These are phyloP conservation scores for Hemaris fuciformis DNA, from an alignment of 2,888 invertebrate species.

Conservation along the genomic window DNA sequence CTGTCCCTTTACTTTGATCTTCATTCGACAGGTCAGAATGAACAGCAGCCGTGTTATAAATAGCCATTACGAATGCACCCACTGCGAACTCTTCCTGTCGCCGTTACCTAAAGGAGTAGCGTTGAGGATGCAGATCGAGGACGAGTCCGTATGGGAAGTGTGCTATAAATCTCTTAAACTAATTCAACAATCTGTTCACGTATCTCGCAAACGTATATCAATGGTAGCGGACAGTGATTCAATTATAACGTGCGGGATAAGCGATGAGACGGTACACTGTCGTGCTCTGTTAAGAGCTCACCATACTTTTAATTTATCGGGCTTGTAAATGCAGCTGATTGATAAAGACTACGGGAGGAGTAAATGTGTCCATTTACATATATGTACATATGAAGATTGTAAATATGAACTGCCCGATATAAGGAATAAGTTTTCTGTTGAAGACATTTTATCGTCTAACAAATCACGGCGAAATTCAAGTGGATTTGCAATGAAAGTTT, in stretches of 20 bases:
- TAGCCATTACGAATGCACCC: background rate
- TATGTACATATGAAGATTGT: too few relatives aligned
- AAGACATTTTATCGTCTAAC: too few relatives aligned
- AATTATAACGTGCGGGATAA: slow-evolving; percentile 32
- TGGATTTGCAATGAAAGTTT: too few relatives aligned
- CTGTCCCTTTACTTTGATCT: background rate
- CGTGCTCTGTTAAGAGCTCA: too few relatives aligned
- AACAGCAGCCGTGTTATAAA: background rate
- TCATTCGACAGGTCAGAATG: background rate
- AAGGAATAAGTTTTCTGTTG: too few relatives aligned
- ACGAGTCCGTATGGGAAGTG: slow-evolving; percentile 27
- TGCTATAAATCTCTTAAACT: slow-evolving; percentile 43
- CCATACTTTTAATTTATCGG: too few relatives aligned
- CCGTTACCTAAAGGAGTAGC: background rate
- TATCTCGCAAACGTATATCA: slow-evolving; percentile 48
- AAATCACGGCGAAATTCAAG: too few relatives aligned
- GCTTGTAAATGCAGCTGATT: too few relatives aligned
- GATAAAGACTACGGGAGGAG: too few relatives aligned
- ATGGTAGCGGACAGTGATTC: slow-evolving; percentile 47
- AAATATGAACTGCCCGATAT: too few relatives aligned
- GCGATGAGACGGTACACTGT: slow-evolving; percentile 20
- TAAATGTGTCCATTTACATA: too few relatives aligned
- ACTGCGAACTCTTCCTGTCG: background rate
- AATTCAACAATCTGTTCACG: slow-evolving; percentile 52
- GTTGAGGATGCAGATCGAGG: slow-evolving; percentile 9